phyloP scores from a whole-genome alignment of 2,113 vertebrate genomes.

The Ictalurus punctatus region DNA sequence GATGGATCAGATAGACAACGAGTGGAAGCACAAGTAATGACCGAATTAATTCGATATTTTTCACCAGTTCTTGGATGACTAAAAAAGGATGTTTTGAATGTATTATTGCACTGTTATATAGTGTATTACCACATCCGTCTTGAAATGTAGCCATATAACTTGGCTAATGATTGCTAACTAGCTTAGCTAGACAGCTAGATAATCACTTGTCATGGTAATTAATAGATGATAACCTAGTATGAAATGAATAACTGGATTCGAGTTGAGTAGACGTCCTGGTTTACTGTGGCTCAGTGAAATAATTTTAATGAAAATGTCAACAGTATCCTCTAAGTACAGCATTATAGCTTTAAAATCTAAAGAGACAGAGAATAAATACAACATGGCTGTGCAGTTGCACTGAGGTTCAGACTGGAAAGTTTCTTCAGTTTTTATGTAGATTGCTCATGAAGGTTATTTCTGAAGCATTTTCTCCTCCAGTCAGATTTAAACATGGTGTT shows the following conservation, averaged over 20 bases:
- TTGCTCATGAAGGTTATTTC: not conserved
- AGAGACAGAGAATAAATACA: not conserved
- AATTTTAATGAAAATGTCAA: not conserved
- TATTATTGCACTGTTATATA: too few species aligned
- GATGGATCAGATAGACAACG: too few species aligned
- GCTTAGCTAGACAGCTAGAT: not conserved
- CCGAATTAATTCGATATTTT: too few species aligned
- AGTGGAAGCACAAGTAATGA: too few species aligned
- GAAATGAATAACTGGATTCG: not conserved
- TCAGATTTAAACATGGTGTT: not conserved
- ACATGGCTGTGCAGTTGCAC: not conserved
- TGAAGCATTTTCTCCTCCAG: not conserved
- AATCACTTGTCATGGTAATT: not conserved
- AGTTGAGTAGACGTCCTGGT: not conserved
- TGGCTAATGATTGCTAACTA: not conserved
- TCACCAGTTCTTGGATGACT: too few species aligned
- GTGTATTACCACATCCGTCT: too few species aligned
- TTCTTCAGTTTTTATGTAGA: not conserved
- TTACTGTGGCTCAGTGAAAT: not conserved
- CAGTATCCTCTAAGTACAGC: not conserved
- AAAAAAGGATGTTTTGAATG: too few species aligned
- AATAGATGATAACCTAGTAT: not conserved
- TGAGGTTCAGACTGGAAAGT: not conserved
- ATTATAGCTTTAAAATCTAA: not conserved
- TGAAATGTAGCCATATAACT: not conserved